phyloP scores from a whole-genome alignment of 2,888 invertebrate genomes.

The Drosophila antonietae region DNA sequence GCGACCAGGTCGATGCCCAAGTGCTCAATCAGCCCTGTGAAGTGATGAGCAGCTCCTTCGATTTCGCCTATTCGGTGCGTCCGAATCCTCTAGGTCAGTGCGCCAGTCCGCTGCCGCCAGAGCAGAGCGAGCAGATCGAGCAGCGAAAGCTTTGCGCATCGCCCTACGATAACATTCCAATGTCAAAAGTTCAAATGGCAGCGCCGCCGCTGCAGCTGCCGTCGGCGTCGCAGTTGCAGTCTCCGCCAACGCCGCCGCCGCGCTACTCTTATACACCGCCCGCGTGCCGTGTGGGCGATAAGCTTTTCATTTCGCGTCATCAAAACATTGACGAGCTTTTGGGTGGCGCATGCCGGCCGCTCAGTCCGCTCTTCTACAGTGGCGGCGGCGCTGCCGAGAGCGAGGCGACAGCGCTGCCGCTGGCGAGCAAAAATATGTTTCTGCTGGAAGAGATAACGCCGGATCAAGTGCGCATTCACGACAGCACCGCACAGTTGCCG shows the following conservation, averaged over 20 bases:
- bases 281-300: conserved; percentile 65
- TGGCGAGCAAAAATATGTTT: conserved; percentile 72
- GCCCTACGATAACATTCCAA: conserved; percentile 90
- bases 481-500: conserved; percentile 90
- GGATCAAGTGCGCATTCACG: conserved; percentile 91
- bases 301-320: conserved; percentile 92
- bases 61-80: conserved; percentile 81
- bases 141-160: conserved; percentile 85
- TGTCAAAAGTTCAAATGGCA: conserved; percentile 77
- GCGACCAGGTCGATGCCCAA: conserved; percentile 10
- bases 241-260: conserved; percentile 49
- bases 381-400: conserved; percentile 82
- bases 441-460: conserved; percentile 89
- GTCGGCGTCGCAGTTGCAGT: conserved; percentile 27
- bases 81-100: conserved; percentile 89
- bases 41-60: conserved; percentile 77
- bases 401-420: conserved; percentile 80
- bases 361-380: conserved; percentile 87
- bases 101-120: conserved; percentile 88
- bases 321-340: conserved; percentile 96
- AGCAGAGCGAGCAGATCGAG: conserved; percentile 41
- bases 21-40: conserved; percentile 43
- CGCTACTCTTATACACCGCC: conserved; percentile 57
- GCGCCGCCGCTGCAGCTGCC: conserved; percentile 35
- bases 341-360: conserved; percentile 87